phyloP scores from a whole-genome alignment of 2,888 invertebrate species.

The Corbicula japonica region DNA sequence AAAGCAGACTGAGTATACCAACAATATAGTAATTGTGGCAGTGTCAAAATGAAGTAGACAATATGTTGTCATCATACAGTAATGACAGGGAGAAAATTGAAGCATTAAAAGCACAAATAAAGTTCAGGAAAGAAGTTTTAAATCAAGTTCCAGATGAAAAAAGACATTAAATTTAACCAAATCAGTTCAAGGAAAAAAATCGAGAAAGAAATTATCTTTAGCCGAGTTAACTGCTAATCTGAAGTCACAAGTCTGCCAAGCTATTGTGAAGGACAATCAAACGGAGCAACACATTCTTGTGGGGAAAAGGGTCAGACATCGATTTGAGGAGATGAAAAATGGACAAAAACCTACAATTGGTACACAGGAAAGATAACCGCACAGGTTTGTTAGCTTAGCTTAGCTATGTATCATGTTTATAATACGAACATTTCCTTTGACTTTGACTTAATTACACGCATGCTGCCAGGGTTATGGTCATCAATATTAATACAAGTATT shows the following conservation, averaged over 20 bases:
- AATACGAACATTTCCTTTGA: too few relatives aligned
- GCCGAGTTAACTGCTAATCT: constrained; percentile 5
- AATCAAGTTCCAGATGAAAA: constrained; percentile 10
- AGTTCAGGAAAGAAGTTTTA: constrained; percentile 25
- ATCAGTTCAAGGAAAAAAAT: constrained; percentile 18
- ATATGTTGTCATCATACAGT: constrained; percentile 19
- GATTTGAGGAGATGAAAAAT: constrained; percentile 12
- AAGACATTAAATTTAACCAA: constrained; percentile 17
- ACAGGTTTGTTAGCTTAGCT: constrained; percentile 25
- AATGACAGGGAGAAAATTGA: constrained; percentile 7
- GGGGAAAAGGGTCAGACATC: constrained; percentile 24
- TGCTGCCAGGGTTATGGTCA: too few relatives aligned
- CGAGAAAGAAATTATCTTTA: too few relatives aligned
- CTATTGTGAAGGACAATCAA: constrained; percentile 3
- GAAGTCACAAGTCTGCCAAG: constrained; percentile 8
- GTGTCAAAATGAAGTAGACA: constrained; percentile 13
- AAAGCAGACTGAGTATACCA: constrained; percentile 18
- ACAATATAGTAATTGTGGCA: constrained; percentile 27
- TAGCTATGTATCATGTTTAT: constrained; percentile 1
- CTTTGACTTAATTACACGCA: too few relatives aligned
- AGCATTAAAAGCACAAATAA: constrained; percentile 18
- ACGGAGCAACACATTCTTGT: constrained; percentile 16
- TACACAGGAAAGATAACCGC: constrained; percentile 38
- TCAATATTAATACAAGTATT: too few relatives aligned
- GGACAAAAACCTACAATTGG: constrained; percentile 25